Conservation (phyloP, 2,888 invertebrate genomes). For the Ditylenchus weischeri region DNA sequence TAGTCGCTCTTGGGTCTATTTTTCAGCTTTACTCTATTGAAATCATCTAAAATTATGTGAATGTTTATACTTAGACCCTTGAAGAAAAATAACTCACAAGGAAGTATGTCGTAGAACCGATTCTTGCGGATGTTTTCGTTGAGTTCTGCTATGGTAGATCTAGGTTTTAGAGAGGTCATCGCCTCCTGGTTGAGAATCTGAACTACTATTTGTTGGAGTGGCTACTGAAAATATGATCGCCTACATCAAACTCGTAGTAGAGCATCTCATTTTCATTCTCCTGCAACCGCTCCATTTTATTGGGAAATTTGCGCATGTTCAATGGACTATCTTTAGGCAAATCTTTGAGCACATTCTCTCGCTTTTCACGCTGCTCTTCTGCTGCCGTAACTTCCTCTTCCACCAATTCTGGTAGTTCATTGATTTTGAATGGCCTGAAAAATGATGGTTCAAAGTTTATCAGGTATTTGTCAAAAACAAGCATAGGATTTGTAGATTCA, state of each 20-base stretch:
- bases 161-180: conserved; percentile 8
- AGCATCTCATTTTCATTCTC: conserved; percentile 38
- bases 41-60: conserved; percentile 35
- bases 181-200: conserved; percentile 24
- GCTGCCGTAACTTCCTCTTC: background rate
- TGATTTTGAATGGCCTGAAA: conserved; percentile 12
- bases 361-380: background rate
- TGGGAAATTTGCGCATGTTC: conserved; percentile 20
- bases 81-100: conserved; percentile 27
- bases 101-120: conserved; percentile 40
- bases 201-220: conserved; percentile 14
- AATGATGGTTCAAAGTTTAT: too few relatives aligned
- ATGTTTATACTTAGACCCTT: background rate
- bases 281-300: conserved; percentile 28
- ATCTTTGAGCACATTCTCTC: conserved; percentile 15
- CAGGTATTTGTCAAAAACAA: too few relatives aligned
- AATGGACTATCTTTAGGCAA: conserved; percentile 19
- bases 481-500: too few relatives aligned
- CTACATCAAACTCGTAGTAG: conserved; percentile 36
- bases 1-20: conserved; percentile 31
- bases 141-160: conserved; percentile 26
- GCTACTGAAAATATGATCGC: background rate
- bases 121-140: conserved; percentile 37
- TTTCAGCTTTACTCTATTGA: conserved; percentile 39
- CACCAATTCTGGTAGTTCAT: background rate